phyloP scores from a whole-genome alignment of 2,797 vertebrate genomes.

The Muraenolepis orangiensis region DNA sequence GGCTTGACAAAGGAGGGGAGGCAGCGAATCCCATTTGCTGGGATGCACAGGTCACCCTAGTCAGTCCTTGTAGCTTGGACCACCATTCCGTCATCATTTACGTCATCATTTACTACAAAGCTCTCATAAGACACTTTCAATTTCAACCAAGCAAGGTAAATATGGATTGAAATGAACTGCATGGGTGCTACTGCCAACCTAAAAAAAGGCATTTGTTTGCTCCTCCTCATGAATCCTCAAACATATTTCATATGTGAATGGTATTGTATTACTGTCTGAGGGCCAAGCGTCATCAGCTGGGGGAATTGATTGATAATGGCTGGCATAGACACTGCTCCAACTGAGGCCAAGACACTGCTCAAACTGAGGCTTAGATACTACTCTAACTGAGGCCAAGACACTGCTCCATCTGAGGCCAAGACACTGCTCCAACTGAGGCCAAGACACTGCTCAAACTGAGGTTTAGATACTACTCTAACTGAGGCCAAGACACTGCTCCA shows the following conservation, averaged over 20 bases:
- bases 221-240: conserved; percentile 29
- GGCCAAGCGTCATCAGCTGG: conserved; percentile 50
- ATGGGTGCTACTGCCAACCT: conserved; percentile 14
- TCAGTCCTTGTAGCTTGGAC: conserved; percentile 20
- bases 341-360: too few relatives aligned
- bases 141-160: neutral
- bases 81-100: conserved; percentile 36
- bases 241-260: conserved; percentile 24
- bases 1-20: conserved; percentile 59
- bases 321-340: conserved; percentile 33
- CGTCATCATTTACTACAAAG: conserved; percentile 35
- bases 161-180: conserved; percentile 9
- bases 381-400: too few relatives aligned
- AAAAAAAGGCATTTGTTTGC: conserved; percentile 39
- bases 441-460: conserved; percentile 45
- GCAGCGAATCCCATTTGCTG: too few relatives aligned
- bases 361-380: too few relatives aligned
- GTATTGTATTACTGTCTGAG: conserved; percentile 39
- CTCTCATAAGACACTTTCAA: conserved; percentile 9
- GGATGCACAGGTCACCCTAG: conserved; percentile 43
- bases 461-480: too few relatives aligned
- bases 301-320: conserved; percentile 30
- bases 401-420: conserved; percentile 45
- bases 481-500: conserved; percentile 37
- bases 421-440: conserved; percentile 45